Conservation (phyloP, 2,888 invertebrate species). For the Drosophila diplacantha region DNA sequence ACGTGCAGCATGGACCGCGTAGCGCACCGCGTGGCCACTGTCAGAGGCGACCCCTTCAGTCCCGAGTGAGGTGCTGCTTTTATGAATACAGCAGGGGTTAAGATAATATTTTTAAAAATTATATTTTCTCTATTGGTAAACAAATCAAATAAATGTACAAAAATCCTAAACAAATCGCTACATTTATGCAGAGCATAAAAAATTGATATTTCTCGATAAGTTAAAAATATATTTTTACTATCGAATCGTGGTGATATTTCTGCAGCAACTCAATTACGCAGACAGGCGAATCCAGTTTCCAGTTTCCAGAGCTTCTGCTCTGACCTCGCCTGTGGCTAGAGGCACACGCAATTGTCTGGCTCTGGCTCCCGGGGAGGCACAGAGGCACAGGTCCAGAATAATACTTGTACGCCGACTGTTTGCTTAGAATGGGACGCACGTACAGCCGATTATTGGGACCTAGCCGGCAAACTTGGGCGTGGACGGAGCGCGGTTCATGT, state of each 20-base stretch:
- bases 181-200: not conserved
- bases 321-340: constrained; percentile 8
- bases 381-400: constrained; percentile 21
- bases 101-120: not conserved
- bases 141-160: not conserved
- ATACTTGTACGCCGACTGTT: constrained; percentile 25
- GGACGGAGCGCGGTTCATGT: constrained; percentile 21
- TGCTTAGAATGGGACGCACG: constrained; percentile 65
- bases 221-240: not conserved
- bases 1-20: constrained; percentile 42
- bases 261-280: not conserved
- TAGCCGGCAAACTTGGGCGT: constrained; percentile 50
- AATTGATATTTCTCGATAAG: not conserved
- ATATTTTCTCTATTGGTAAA: no score
- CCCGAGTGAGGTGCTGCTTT: not conserved
- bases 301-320: constrained; percentile 2
- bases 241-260: not conserved
- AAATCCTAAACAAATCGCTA: not conserved
- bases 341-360: constrained; percentile 12
- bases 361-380: constrained; percentile 9
- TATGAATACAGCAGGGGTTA: constrained; percentile 6
- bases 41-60: constrained; percentile 30
- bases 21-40: constrained; percentile 39
- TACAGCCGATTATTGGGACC: constrained; percentile 63
- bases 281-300: not conserved